These are phyloP conservation scores for Pelobates cultripes DNA, from an alignment of 2,797 vertebrate species.

Conservation along the genomic window DNA sequence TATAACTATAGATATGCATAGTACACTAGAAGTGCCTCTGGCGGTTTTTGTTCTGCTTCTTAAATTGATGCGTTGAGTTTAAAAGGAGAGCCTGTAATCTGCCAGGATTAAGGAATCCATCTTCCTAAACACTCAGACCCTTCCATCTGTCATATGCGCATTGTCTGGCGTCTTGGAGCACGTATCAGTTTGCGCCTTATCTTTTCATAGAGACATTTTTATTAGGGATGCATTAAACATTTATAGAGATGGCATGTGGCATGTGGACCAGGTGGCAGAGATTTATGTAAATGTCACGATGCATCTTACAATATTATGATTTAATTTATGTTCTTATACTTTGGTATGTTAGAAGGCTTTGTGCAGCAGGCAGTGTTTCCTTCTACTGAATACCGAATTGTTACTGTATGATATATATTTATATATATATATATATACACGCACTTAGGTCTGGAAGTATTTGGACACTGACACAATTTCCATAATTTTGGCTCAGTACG, in stretches of 20 bases:
- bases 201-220: conserved; percentile 14
- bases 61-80: neutral
- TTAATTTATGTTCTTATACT: neutral
- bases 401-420: too few relatives aligned
- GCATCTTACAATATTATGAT: neutral
- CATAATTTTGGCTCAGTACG: too few relatives aligned
- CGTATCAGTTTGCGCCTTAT: neutral
- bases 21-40: neutral
- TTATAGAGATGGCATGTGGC: conserved; percentile 34
- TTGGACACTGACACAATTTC: too few relatives aligned
- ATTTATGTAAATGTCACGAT: conserved; percentile 49
- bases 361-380: too few relatives aligned
- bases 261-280: conserved; percentile 40
- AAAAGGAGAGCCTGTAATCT: conserved; percentile 11
- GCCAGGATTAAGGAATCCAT: neutral
- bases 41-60: neutral
- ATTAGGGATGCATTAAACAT: neutral
- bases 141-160: conserved; percentile 17
- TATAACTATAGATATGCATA: neutral
- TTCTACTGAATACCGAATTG: too few relatives aligned
- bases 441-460: too few relatives aligned
- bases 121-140: neutral
- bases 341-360: too few relatives aligned
- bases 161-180: conserved; percentile 13
- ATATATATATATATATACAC: too few relatives aligned